A percentile compares a stretch with the other conserved stretches of the same genome.
These are phyloP conservation scores for Sturnus vulgaris DNA, from an alignment of 2,113 vertebrate species.

Conservation along the genomic window DNA sequence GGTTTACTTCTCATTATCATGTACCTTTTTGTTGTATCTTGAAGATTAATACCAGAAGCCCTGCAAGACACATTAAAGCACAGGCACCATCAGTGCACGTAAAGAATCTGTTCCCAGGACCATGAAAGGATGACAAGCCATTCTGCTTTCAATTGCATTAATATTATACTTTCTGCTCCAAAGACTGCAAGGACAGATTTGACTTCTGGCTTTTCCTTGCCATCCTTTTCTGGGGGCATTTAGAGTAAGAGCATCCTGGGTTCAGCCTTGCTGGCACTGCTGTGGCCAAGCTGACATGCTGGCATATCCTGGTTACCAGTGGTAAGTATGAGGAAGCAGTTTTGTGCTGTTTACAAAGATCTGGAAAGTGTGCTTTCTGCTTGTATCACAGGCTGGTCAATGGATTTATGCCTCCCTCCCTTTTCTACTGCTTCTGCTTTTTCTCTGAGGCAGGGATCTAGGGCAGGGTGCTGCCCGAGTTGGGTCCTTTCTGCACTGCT, in stretches of 20 bases:
- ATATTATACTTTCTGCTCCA: background rate
- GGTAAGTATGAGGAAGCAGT: background rate
- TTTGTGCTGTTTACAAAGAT: background rate
- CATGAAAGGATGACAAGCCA: background rate
- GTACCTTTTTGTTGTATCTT: background rate
- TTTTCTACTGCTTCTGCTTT: background rate
- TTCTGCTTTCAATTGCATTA: background rate
- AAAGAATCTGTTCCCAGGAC: background rate
- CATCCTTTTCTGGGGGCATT: fast-evolving
- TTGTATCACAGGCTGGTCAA: background rate
- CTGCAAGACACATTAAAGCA: background rate
- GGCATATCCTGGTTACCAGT: background rate
- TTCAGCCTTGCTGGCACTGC: background rate
- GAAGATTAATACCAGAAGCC: background rate
- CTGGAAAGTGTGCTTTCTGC: background rate
- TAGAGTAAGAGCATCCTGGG: fast-evolving
- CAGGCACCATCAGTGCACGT: background rate
- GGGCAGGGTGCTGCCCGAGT: background rate
- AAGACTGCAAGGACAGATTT: background rate
- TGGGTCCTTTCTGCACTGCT: background rate
- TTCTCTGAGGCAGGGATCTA: background rate
- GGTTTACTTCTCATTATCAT: background rate
- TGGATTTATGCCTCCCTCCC: background rate
- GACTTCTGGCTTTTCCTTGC: background rate
- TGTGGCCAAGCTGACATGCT: fast-evolving